Evolutionary conservation across 2,113 vertebrate species (phyloP), one percentile per base, ranked within the genome.

Genomic region (Python bivittatus): DNA sequence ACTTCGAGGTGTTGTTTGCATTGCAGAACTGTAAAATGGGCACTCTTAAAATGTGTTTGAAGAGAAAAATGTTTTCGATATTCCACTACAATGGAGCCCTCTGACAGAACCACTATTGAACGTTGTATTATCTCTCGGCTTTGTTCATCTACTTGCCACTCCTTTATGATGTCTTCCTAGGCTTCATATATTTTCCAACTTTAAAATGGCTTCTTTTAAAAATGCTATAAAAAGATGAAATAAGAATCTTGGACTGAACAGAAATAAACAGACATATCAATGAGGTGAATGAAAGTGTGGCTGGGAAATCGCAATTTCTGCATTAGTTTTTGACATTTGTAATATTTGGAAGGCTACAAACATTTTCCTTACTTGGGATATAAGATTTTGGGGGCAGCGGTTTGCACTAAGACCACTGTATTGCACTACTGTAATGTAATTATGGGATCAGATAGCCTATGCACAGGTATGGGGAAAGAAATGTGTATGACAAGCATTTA

Each of bases 391-490:
- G 48, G 48, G 48, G 48, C 48, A 48, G 5, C 48, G 48, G 95
- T 97, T 97, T 98, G 97, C 98, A 98, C 97, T 98, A 98, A 96
- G 97, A 98, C 97, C 97, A 98, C 96, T 98, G 97, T 96, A 97
- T 97, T 98, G 98, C 98, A 98, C 98, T 98, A 98, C 97, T 98
- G 97, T 98, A 97, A 97, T 96, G 96, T 97, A 97, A 96, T 98
- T 96, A 96, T 95, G 96, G 94, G 97, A 96, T 96, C 95, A 95
- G 90, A 93, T 97, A 89, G 92, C 94, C 87, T 90, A n/a, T 25
- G 25, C n/a, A 95, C 92, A 93, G 92, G 92, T 95, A 96, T 33
- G 56, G 90, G 90, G 44, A 94, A 8, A 91, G 92, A 96, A 94
- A 92, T 9, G 92, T 52, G 79, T 83, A 56, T 57, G 86, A 91